These are phyloP conservation scores for Calliopum simillimum DNA, from an alignment of 2,888 invertebrate species.

Conservation along the genomic window DNA sequence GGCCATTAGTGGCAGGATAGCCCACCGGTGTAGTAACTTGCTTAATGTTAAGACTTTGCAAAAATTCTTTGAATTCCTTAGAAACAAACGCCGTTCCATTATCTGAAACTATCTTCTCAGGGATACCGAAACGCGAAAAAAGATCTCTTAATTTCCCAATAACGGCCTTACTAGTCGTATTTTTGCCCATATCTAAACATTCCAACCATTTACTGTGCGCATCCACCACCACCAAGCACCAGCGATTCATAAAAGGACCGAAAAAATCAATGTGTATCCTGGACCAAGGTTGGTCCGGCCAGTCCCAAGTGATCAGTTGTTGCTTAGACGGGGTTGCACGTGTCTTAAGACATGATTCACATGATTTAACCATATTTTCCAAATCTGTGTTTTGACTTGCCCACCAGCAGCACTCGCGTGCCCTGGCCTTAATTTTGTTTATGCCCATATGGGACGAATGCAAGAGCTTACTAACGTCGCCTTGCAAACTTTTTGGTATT, in stretches of 20 bases:
- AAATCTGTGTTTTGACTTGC: conserved; percentile 45
- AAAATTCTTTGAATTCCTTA: no score
- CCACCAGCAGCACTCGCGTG: conserved; percentile 51
- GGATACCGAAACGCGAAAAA: conserved; percentile 50
- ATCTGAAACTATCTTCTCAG: no score
- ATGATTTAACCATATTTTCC: conserved; percentile 40
- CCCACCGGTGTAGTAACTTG: no score
- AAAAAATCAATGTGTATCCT: conserved; percentile 36
- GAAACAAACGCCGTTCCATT: no score
- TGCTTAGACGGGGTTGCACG: conserved; percentile 30
- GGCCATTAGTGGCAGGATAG: no score
- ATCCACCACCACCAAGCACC: conserved; percentile 41
- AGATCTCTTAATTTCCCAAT: conserved; percentile 33
- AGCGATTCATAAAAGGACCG: conserved; percentile 30
- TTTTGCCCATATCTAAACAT: conserved; percentile 37
- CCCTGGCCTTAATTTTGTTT: conserved; percentile 45
- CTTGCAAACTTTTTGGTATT: background rate
- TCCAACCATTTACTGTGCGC: conserved; percentile 49
- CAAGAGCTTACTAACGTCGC: conserved; percentile 34
- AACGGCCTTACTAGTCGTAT: conserved; percentile 35
- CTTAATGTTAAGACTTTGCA: no score
- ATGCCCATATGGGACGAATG: conserved; percentile 45
- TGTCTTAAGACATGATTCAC: conserved; percentile 29
- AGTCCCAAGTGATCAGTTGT: conserved; percentile 33
- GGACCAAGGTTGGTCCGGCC: conserved; percentile 30